These are phyloP conservation scores for Drosophila bipectinata DNA, from an alignment of 1,140 invertebrate species.

Conservation along the genomic window DNA sequence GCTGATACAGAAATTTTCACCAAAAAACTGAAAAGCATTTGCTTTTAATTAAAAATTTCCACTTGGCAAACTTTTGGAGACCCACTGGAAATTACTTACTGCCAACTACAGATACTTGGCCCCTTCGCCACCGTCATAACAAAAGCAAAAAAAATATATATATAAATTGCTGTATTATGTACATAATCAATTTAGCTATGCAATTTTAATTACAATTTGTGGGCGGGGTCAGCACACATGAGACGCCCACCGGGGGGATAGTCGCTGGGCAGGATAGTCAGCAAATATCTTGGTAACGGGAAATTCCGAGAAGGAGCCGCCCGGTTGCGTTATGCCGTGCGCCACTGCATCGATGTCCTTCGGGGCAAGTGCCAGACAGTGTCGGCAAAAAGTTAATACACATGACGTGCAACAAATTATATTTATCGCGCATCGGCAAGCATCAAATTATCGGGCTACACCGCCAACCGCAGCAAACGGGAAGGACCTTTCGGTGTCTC, in stretches of 20 bases:
- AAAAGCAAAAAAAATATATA: conserved; percentile 9
- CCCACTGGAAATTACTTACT: conserved; percentile 65
- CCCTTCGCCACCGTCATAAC: conserved; percentile 3
- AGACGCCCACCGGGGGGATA: conserved; percentile 6
- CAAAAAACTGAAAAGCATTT: conserved; percentile 68
- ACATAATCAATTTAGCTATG: conserved; percentile 77
- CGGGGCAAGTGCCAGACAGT: conserved; percentile 47
- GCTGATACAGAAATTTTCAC: conserved; percentile 45
- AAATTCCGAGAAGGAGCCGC: neutral
- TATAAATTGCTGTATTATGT: conserved; percentile 42
- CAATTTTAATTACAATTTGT: conserved; percentile 80
- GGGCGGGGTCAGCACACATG: conserved; percentile 65
- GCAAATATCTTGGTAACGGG: neutral
- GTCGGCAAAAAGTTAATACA: conserved; percentile 80
- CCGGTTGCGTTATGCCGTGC: conserved; percentile 50
- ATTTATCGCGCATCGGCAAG: conserved; percentile 83
- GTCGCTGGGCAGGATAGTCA: conserved; percentile 50
- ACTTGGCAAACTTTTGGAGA: conserved; percentile 68
- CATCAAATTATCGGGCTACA: conserved; percentile 76
- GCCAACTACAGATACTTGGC: conserved; percentile 52
- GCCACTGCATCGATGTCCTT: conserved; percentile 8
- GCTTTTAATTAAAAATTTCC: conserved; percentile 81
- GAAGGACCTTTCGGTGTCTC: conserved; percentile 11
- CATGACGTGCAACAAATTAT: conserved; percentile 83
- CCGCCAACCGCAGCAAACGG: conserved; percentile 45